Evolutionary conservation across 2,113 vertebrate genomes (phyloP).

Genomic region (Nipponia nippon): DNA sequence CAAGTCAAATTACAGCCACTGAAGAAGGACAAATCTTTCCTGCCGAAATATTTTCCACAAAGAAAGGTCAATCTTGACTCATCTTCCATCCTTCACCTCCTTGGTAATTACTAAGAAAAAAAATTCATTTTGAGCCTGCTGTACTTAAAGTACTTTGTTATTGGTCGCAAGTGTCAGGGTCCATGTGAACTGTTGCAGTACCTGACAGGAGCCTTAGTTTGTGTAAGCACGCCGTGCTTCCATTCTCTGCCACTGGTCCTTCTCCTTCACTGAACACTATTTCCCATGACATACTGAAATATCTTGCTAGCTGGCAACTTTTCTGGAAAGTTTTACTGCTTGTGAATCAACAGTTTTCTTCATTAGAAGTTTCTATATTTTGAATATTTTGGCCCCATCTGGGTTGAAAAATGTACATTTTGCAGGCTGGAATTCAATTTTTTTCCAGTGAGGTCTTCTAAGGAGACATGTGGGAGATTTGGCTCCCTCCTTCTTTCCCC

Average conservation of each 20-base stretch:
- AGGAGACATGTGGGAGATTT: background rate
- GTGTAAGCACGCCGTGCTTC: background rate
- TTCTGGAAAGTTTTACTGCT: background rate
- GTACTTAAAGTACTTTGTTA: background rate
- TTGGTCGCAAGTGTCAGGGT: background rate
- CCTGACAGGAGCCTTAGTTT: background rate
- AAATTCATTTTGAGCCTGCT: background rate
- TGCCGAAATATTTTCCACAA: background rate
- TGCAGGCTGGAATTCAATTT: background rate
- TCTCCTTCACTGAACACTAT: background rate
- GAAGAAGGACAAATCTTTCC: background rate
- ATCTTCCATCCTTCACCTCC: background rate
- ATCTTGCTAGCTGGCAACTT: background rate
- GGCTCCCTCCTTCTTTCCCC: background rate
- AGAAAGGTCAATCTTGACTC: background rate
- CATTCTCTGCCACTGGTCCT: background rate
- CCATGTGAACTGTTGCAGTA: background rate
- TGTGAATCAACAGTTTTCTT: background rate
- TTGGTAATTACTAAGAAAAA: background rate
- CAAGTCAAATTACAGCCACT: background rate
- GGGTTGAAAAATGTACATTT: background rate
- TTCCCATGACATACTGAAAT: background rate
- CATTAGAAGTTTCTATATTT: background rate
- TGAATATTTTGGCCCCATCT: background rate
- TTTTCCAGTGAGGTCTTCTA: background rate